Evolutionary conservation across 2,113 vertebrate genomes (phyloP).

Genomic region (Clarias magur): DNA sequence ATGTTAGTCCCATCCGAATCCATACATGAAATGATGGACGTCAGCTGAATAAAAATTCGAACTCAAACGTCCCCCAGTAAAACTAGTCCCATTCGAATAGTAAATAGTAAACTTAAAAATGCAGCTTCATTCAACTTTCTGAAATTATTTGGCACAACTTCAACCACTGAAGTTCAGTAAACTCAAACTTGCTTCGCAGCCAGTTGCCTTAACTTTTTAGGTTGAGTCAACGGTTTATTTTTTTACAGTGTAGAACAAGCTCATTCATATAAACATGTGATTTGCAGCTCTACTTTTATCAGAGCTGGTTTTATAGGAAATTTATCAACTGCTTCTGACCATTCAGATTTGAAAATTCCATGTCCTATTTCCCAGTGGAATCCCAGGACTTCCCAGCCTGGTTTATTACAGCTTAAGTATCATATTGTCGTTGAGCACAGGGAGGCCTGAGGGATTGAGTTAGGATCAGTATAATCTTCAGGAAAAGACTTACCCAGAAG

Average conservation of each 20-base stretch:
- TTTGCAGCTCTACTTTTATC: background rate
- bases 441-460: conserved; percentile 1
- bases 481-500: background rate
- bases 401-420: conserved; percentile 7
- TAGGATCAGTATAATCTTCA: background rate
- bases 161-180: too few relatives aligned
- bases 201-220: too few relatives aligned
- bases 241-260: background rate
- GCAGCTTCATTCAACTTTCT: too few relatives aligned
- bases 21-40: too few relatives aligned
- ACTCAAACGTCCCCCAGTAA: too few relatives aligned
- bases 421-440: background rate
- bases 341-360: background rate
- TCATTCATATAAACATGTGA: background rate
- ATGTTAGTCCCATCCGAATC: too few relatives aligned
- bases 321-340: background rate
- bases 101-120: too few relatives aligned
- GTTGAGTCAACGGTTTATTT: too few relatives aligned
- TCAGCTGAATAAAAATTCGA: too few relatives aligned
- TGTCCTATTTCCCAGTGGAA: background rate
- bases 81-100: too few relatives aligned
- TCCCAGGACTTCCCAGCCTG: background rate
- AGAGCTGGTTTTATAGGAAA: background rate
- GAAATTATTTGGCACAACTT: too few relatives aligned
- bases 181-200: too few relatives aligned